phyloP scores from a whole-genome alignment of 2,113 vertebrate species.

The Xenotilapia leptura region DNA sequence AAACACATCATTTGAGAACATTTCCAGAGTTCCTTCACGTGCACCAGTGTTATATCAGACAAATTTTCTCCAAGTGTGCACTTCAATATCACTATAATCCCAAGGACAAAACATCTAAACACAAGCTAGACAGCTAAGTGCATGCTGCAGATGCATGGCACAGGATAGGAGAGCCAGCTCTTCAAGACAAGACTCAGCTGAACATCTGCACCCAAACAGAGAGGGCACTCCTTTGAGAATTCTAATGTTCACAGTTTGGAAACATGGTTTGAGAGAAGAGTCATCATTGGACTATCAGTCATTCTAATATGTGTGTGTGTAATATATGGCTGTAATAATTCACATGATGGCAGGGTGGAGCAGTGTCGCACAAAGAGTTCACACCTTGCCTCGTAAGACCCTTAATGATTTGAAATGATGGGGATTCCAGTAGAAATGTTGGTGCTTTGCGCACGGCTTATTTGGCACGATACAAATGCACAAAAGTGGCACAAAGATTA shows the following conservation, averaged over 20 bases:
- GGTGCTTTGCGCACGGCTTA: background rate
- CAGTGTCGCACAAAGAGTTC: background rate
- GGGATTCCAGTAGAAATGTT: background rate
- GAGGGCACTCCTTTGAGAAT: background rate
- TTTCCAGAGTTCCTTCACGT: background rate
- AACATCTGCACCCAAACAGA: background rate
- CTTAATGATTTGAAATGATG: background rate
- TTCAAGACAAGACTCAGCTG: background rate
- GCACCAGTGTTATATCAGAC: background rate
- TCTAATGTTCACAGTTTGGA: background rate
- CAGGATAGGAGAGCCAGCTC: background rate
- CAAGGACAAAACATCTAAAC: background rate
- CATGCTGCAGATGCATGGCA: background rate
- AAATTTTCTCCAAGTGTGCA: background rate
- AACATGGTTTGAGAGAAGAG: background rate
- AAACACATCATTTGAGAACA: background rate
- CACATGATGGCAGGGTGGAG: background rate
- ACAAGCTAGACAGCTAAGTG: background rate
- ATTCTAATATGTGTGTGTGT: background rate
- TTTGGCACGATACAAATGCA: background rate
- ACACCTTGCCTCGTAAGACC: background rate
- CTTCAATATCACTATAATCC: background rate
- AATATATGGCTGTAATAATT: background rate
- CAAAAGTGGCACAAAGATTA: background rate
- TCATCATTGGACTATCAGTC: background rate